Conservation (phyloP, 2,113 vertebrate species). For the Falcunculus frontatus region DNA sequence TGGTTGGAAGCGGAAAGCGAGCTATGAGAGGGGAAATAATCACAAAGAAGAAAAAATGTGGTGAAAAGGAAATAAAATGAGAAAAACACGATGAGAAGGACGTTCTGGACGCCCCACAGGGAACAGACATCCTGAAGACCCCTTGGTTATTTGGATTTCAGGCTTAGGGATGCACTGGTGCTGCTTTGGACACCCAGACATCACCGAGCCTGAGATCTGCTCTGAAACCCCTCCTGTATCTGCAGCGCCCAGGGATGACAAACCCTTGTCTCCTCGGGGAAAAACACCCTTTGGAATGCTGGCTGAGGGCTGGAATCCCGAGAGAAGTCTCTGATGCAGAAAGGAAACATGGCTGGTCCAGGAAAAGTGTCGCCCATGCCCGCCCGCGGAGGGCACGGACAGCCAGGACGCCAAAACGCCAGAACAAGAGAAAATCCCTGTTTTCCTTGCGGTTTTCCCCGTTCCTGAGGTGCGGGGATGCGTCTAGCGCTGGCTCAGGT, state of each 20-base stretch:
- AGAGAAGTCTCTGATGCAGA: not conserved
- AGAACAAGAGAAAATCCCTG: accelerated
- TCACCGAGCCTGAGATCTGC: not conserved
- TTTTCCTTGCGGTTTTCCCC: not conserved
- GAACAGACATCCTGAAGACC: not conserved
- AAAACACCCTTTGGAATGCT: no score
- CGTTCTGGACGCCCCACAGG: accelerated
- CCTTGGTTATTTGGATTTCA: not conserved
- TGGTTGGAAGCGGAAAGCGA: accelerated
- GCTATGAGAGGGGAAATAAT: not conserved
- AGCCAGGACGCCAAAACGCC: not conserved
- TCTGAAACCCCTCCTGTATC: not conserved
- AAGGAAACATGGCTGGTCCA: accelerated
- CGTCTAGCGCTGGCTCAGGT: not conserved
- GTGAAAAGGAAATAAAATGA: not conserved
- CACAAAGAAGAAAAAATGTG: not conserved
- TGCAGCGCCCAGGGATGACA: accelerated
- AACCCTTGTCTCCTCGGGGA: not conserved
- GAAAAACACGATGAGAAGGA: not conserved
- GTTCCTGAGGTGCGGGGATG: not conserved
- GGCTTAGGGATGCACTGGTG: accelerated
- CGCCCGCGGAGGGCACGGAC: accelerated
- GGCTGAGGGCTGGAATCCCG: accelerated
- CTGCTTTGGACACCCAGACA: not conserved
- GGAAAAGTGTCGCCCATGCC: accelerated